A percentile compares a stretch with the other conserved stretches of the same genome.
These are phyloP conservation scores for Gymnodraco acuticeps DNA, from an alignment of 2,797 vertebrate genomes.

Conservation along the genomic window DNA sequence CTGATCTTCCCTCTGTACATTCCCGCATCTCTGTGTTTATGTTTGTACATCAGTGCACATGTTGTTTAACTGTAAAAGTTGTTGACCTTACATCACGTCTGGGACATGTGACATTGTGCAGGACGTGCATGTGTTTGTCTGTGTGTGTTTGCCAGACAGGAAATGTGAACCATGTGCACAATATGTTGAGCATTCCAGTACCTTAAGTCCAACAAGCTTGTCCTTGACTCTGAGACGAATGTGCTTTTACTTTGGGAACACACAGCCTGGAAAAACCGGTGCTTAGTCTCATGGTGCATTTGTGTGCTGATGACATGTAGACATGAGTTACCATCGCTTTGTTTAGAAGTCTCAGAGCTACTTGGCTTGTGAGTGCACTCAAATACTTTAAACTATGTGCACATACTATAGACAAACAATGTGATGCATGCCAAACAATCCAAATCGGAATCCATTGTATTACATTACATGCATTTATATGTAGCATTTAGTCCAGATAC, in stretches of 20 bases:
- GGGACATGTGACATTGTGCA: neutral
- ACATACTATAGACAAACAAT: neutral
- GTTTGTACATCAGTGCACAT: neutral
- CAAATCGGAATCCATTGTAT: no score
- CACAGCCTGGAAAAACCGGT: neutral
- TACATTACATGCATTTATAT: no score
- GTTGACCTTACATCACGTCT: constrained; percentile 1
- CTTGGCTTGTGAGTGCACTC: neutral
- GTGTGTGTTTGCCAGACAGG: constrained; percentile 56
- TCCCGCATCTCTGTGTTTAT: constrained; percentile 11
- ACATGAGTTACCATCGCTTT: constrained; percentile 6
- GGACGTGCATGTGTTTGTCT: constrained; percentile 23
- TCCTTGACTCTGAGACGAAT: constrained; percentile 38
- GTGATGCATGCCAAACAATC: neutral
- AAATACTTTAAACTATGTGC: constrained; percentile 2
- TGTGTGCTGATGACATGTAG: constrained; percentile 21
- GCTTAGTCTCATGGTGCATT: neutral
- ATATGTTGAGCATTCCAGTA: constrained; percentile 49
- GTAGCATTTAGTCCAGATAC: no score
- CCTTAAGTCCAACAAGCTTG: constrained; percentile 40
- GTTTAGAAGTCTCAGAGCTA: constrained; percentile 3
- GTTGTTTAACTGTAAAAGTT: constrained; percentile 28
- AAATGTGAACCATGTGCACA: constrained; percentile 74
- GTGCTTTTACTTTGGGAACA: constrained; percentile 49
- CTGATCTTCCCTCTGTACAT: constrained; percentile 4